Base-by-base conservation (phyloP, 2,797 vertebrate species). In the Malacoctenus gilli region DNA sequence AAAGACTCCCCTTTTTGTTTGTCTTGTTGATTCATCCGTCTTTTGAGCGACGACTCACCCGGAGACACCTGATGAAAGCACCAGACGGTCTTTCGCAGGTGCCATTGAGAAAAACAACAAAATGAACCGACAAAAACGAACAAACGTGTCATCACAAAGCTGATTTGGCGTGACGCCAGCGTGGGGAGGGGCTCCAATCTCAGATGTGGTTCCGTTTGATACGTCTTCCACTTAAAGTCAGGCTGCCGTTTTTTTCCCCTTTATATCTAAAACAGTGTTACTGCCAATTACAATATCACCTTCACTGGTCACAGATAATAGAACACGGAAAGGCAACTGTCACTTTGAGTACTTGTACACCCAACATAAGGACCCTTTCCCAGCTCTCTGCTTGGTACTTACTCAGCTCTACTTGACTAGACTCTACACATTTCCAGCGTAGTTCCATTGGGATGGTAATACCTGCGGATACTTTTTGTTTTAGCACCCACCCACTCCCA, bases 11-110 rank as follows among this genome's bases (percentile, higher is more conserved):
- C 34, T 44, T 30, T 21, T 20, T 44, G 35, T 28, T 41, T 12
- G 41, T 28, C 43, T 58, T 16, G 25, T 11, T 40, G 28, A 61
- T 55, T 55, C 32, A 60, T 39, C 18, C 23, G 2, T 8, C 8
- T 35, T 25, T 4, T 35, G 52, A 6, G 9, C 59, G 14, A 41
- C 38, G 32, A 68, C 59, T 54, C 37, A 12, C 23, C 21, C 35
- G 9, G 28, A 18, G 13, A n/a, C 2, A 15, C 8, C 22, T 44
- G 21, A 46, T 57, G 1, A 18, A 36, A 63, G 28, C 40, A 12
- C n/a, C 22, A 25, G 10, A 46, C 52, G 59, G 32, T 3, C 8
- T 58, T 61, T 60, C 49, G 49, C 10, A 22, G 19, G 16, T n/a
- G 10, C 15, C 48, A 18, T 10, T 57, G 9, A 20, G 38, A 42